Conservation (phyloP, 2,113 vertebrate species). For the Psittacula cyanocephala region DNA sequence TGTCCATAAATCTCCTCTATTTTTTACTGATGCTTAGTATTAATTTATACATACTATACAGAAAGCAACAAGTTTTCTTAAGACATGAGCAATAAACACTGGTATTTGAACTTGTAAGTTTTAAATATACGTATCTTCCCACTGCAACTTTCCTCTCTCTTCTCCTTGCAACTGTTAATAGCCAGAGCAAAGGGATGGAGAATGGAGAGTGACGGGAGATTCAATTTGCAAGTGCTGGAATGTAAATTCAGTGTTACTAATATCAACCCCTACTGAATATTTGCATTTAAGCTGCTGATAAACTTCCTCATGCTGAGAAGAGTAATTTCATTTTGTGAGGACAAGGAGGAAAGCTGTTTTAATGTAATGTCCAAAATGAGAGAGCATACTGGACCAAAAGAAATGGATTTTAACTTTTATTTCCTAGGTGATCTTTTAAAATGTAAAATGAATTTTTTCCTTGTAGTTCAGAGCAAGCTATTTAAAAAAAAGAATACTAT, state of each 20-base stretch:
- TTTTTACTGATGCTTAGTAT: neutral
- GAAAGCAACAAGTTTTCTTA: neutral
- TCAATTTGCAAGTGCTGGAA: constrained; percentile 25
- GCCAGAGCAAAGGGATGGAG: neutral
- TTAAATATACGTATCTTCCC: neutral
- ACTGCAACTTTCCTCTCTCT: neutral
- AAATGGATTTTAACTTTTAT: constrained; percentile 26
- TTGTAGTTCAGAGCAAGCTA: neutral
- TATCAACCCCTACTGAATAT: neutral
- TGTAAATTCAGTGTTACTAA: neutral
- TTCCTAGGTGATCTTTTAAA: neutral
- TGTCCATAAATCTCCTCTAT: neutral
- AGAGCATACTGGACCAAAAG: neutral
- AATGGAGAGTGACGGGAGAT: neutral
- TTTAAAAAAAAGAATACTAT: neutral
- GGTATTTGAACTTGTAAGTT: neutral
- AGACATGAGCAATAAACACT: neutral
- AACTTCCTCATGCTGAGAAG: constrained; percentile 20
- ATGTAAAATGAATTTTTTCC: neutral
- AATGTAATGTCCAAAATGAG: neutral
- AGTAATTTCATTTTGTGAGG: constrained; percentile 35
- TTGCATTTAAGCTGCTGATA: constrained; percentile 31
- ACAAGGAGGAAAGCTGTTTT: constrained; percentile 6
- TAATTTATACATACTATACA: neutral
- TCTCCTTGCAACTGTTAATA: neutral